These are phyloP conservation scores for Nowickia ferox DNA, from an alignment of 2,888 invertebrate species.

Conservation along the genomic window DNA sequence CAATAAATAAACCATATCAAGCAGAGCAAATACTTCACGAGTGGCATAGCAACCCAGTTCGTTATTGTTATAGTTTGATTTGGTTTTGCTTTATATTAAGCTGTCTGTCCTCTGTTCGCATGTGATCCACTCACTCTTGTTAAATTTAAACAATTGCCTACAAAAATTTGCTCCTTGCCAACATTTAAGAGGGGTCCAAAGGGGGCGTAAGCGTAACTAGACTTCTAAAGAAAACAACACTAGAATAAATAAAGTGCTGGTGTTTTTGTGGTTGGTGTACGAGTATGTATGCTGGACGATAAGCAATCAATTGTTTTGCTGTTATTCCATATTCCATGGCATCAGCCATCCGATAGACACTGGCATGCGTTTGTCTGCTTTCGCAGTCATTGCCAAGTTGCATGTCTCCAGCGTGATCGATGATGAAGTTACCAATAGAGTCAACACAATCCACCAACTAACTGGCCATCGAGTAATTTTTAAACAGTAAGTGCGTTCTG, in stretches of 20 bases:
- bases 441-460: slow-evolving; percentile 30
- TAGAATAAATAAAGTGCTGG: slow-evolving; percentile 2
- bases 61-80: neutral
- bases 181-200: neutral
- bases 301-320: slow-evolving; percentile 68
- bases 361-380: slow-evolving; percentile 30
- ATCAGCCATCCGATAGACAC: slow-evolving; percentile 13
- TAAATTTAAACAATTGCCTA: slow-evolving; percentile 72
- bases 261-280: neutral
- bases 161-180: slow-evolving; percentile 6
- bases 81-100: slow-evolving; percentile 71
- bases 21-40: slow-evolving; percentile 11
- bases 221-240: slow-evolving; percentile 25
- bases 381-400: slow-evolving; percentile 13
- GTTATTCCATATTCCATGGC: slow-evolving; percentile 18
- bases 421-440: slow-evolving; percentile 62
- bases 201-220: neutral
- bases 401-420: slow-evolving; percentile 61
- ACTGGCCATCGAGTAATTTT: slow-evolving; percentile 28
- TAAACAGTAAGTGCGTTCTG: slow-evolving; percentile 9
- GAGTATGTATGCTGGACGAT: slow-evolving; percentile 43
- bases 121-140: slow-evolving; percentile 74
- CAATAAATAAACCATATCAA: slow-evolving; percentile 29
- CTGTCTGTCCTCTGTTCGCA: slow-evolving; percentile 70
- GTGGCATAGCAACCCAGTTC: neutral